Evolutionary conservation across 2,113 vertebrate species (phyloP), one percentile per base, ranked within the genome.

Genomic region (Tetrax tetrax): DNA sequence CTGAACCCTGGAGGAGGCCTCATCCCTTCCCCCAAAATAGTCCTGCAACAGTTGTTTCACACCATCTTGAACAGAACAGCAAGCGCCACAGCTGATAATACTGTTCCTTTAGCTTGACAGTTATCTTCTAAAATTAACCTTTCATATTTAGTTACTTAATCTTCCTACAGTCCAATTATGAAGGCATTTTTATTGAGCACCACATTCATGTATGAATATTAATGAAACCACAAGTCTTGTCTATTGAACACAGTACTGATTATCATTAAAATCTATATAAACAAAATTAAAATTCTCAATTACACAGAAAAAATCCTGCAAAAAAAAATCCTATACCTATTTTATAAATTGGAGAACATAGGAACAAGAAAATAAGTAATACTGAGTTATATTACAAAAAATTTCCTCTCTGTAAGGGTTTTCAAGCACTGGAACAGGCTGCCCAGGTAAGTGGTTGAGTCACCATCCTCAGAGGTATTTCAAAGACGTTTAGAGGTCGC

Each of bases 61-160:
- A 74, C 8, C 2, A 27, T 88, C 66, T 56, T 69, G 45, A 85
- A 88, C n/a, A 90, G 87, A 80, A 93, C 66, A 41, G 88, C 0
- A 29, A 96, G 91, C 50, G 80, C 66, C 83, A 57, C 85, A 94
- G 87, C 84, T 93, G 90, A 93, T 81, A 94, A 59, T 68, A 87
- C 74, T 91, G 82, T 66, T 96, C 70, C 84, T 83, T 74, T 93
- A 92, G 47, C 71, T 80, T 90, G 89, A 94, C 93, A 95, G 94
- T 76, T 85, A 87, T 66, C 92, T 94, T 88, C 95, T 90, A 96
- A 93, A 95, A 97, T 94, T 96, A 96, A 77, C 68, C 16, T 93
- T 89, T 94, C 81, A 45, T 63, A 90, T 82, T 83, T 88, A 95
- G 90, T 92, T 96, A 91, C 85, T 83, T 91, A 81, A 94, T 92